Evolutionary conservation across 2,888 invertebrate species (phyloP).

Genomic region (Trisateles emortualis): DNA sequence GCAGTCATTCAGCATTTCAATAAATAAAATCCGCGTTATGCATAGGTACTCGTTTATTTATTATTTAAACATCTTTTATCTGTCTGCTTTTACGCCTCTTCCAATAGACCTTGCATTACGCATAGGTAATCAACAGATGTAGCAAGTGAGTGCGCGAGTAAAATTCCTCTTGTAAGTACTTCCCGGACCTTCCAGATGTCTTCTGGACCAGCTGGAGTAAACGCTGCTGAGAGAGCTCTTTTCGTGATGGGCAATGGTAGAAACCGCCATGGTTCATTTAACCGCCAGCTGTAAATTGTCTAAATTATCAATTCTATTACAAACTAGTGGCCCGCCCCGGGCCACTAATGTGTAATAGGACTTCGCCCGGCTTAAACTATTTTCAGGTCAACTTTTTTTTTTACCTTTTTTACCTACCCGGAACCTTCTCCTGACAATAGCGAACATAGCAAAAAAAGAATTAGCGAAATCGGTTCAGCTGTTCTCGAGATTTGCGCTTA

Average conservation of each 20-base stretch:
- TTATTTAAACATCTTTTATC: background rate
- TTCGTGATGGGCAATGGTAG: constrained; percentile 63
- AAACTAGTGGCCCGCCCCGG: too few relatives aligned
- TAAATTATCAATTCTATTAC: background rate
- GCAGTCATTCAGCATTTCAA: too few relatives aligned
- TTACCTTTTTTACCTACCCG: too few relatives aligned
- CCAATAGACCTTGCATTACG: constrained; percentile 80
- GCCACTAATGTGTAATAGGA: too few relatives aligned
- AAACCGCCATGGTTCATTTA: constrained; percentile 71
- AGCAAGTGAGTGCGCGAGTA: constrained; percentile 78
- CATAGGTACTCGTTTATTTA: too few relatives aligned
- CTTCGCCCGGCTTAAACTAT: too few relatives aligned
- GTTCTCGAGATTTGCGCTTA: too few relatives aligned
- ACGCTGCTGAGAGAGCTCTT: constrained; percentile 56
- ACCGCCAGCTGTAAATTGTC: constrained; percentile 66
- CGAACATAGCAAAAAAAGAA: too few relatives aligned
- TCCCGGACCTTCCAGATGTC: constrained; percentile 80
- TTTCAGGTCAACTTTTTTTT: too few relatives aligned
- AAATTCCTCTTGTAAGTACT: constrained; percentile 75
- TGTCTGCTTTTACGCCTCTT: constrained; percentile 61
- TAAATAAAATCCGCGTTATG: too few relatives aligned
- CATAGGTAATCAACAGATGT: constrained; percentile 82
- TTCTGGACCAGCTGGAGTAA: constrained; percentile 50
- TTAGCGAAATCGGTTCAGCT: too few relatives aligned
- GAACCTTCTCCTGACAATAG: too few relatives aligned